Percentiles rank a stretch among this genome's conserved stretches.
Conservation (phyloP, 2,888 invertebrate genomes). For the Pycnomerus fuliginosus region DNA sequence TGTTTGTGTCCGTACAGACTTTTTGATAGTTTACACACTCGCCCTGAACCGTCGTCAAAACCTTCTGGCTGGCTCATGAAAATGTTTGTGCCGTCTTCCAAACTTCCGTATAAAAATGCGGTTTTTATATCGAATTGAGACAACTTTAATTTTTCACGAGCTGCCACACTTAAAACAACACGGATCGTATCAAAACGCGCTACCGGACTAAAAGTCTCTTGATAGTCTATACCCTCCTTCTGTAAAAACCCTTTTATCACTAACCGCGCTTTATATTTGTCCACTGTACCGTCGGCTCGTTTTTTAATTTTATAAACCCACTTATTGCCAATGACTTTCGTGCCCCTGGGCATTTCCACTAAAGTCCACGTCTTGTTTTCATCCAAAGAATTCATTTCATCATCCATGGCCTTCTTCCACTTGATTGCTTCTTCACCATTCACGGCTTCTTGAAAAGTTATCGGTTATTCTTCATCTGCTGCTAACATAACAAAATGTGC, state of each 20-base stretch:
- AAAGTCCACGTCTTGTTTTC: conserved; percentile 19
- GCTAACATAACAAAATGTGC: neutral
- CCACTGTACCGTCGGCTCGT: conserved; percentile 25
- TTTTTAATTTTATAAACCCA: conserved; percentile 25
- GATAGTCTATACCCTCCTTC: too few species aligned
- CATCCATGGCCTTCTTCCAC: conserved; percentile 23
- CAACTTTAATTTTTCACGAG: neutral
- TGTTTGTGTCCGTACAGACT: conserved; percentile 47
- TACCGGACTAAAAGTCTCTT: neutral
- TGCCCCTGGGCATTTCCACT: conserved; percentile 10
- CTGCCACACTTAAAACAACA: too few species aligned
- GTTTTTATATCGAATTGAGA: neutral
- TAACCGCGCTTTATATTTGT: conserved; percentile 1
- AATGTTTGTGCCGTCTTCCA: conserved; percentile 11
- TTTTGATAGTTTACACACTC: conserved; percentile 39
- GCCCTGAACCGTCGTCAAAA: conserved; percentile 30
- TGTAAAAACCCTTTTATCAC: too few species aligned
- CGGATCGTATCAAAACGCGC: too few species aligned
- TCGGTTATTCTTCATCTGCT: neutral
- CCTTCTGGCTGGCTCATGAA: conserved; percentile 33
- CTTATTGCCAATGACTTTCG: conserved; percentile 17
- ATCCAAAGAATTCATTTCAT: conserved; percentile 17
- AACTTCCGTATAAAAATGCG: neutral
- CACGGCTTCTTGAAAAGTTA: conserved; percentile 1
- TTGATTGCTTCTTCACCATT: conserved; percentile 8